Evolutionary conservation across 1,140 invertebrate species (phyloP).

Genomic region (fruit fly (Drosophila melanogaster)): DNA sequence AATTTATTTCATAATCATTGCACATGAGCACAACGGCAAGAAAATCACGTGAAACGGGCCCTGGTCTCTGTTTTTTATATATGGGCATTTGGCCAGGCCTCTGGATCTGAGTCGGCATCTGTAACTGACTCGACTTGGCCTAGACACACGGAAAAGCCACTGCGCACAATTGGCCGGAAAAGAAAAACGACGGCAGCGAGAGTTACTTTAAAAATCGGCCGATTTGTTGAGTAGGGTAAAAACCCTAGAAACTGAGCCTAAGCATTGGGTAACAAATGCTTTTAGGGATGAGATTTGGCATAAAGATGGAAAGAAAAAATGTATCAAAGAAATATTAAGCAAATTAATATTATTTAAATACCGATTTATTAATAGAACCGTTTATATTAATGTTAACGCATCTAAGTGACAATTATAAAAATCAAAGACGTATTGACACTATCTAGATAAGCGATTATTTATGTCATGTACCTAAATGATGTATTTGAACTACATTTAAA

Average conservation of each 20-base stretch:
- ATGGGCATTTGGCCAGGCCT: conserved; percentile 45
- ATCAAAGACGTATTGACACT: too few relatives aligned
- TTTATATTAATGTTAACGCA: too few relatives aligned
- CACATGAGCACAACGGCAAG: conserved; percentile 50
- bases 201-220: conserved; percentile 13
- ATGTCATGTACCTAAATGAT: too few relatives aligned
- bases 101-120: conserved; percentile 15
- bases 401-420: too few relatives aligned
- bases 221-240: background rate
- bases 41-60: conserved; percentile 73
- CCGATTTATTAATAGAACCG: too few relatives aligned
- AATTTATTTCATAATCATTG: conserved; percentile 79
- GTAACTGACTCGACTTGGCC: conserved; percentile 40
- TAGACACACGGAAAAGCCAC: conserved; percentile 41
- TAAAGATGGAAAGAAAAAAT: background rate
- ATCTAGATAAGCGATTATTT: too few relatives aligned
- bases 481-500: too few relatives aligned
- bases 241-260: background rate
- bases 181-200: conserved; percentile 15
- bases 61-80: conserved; percentile 54
- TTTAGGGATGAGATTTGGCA: conserved; percentile 4
- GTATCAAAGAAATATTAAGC: background rate
- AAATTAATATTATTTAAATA: background rate
- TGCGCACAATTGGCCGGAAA: conserved; percentile 42
- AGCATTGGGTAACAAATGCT: conserved; percentile 6